Base-by-base conservation (phyloP, 2,113 vertebrate species). In the Climacteris rufus region DNA sequence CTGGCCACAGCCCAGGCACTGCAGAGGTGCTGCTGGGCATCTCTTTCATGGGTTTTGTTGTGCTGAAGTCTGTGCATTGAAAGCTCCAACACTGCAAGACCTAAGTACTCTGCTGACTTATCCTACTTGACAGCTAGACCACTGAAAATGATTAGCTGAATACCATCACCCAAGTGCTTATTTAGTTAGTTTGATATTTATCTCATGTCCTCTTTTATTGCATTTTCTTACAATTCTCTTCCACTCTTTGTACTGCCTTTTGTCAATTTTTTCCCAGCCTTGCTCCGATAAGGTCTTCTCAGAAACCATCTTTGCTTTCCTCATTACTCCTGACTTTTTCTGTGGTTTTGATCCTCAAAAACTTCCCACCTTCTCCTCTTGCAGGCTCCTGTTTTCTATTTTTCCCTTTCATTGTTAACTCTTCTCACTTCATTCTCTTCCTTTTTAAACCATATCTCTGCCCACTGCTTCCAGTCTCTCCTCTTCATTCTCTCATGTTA, bases 381-480 rank as follows among this genome's bases (percentile, higher is more conserved):
- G 2, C 17, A 49, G 25, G 8, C 37, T 63, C 28, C 63, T 0
- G 0, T 64, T 68, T 78, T 66, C 14, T 39, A 1, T 22, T 93
- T 81, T 56, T n/a, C 10, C 25, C 45, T 50, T 79, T 80, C 0
- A 1, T 59, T 90, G 7, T 63, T 65, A 64, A 7, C 9, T 82
- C 24, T 66, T 83, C 42, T 78, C 2, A 1, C 42, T 77, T 86
- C 16, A 35, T 42, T 70, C 33, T 15, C 7, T 86, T 88, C 42
- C 39, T 90, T 86, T 81, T 50, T 59, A 50, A 77, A 65, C 61
- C 6, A 0, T 54, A 17, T 64, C 27, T 85, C 47, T 80, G n/a
- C 4, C 21, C 15, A 30, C 22, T 74, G 42, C 22, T 90, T 83
- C 31, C 19, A 74, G 21, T 45, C 90, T 80, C n/a, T 89, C 45